These are phyloP conservation scores for Arenicola marina DNA, from an alignment of 2,888 invertebrate genomes.

Conservation along the genomic window DNA sequence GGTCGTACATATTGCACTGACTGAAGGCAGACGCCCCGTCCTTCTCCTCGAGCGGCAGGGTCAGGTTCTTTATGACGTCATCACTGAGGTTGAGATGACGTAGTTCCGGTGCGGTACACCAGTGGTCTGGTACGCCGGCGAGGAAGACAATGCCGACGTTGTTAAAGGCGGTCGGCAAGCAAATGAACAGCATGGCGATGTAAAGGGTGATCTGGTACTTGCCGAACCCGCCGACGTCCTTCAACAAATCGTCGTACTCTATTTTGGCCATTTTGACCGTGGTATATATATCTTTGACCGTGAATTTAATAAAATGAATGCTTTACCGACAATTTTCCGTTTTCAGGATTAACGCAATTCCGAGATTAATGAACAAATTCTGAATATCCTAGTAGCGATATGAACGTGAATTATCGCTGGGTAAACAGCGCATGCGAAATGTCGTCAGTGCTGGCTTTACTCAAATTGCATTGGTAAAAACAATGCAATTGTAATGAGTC, in stretches of 20 bases:
- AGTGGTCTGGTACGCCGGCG: constrained; percentile 11
- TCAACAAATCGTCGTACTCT: background rate
- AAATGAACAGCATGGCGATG: background rate
- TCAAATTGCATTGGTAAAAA: too few species aligned
- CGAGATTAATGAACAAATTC: too few species aligned
- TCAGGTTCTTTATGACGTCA: constrained; percentile 3
- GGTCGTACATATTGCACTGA: constrained; percentile 5
- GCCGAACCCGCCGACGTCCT: background rate
- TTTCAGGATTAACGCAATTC: too few species aligned
- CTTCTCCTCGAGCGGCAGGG: background rate
- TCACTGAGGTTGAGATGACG: background rate
- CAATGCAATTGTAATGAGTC: too few species aligned
- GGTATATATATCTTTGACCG: too few species aligned
- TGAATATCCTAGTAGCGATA: too few species aligned
- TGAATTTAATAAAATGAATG: too few species aligned
- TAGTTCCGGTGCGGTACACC: constrained; percentile 2
- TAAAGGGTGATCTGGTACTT: background rate
- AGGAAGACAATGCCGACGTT: constrained; percentile 9
- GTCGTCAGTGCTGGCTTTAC: too few species aligned
- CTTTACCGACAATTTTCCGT: too few species aligned
- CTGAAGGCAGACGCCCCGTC: constrained; percentile 3
- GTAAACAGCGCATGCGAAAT: too few species aligned
- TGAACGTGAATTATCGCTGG: too few species aligned
- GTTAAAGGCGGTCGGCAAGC: constrained; percentile 5
- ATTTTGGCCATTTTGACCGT: too few species aligned